These are phyloP conservation scores for Leptoteleia sp. DNA, from an alignment of 1,140 invertebrate species.

Conservation along the genomic window DNA sequence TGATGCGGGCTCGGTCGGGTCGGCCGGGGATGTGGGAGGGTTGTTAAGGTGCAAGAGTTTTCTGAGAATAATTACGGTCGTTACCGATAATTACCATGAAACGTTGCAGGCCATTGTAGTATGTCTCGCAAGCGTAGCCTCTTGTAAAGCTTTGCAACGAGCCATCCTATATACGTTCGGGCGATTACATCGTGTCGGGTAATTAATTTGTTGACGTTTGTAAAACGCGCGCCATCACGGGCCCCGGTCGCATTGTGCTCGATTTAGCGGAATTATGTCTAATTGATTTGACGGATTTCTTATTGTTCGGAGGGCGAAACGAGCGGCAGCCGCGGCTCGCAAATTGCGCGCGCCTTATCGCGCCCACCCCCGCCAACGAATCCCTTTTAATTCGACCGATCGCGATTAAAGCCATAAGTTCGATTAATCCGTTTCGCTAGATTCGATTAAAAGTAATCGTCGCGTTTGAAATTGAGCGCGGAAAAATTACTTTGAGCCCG, in stretches of 20 bases:
- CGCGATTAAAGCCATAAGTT: constrained; percentile 43
- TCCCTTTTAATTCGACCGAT: constrained; percentile 49
- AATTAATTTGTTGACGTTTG: constrained; percentile 68
- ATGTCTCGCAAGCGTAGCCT: constrained; percentile 67
- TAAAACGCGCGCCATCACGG: constrained; percentile 52
- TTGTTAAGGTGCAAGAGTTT: constrained; percentile 69
- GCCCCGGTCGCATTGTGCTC: constrained; percentile 30
- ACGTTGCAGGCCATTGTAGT: constrained; percentile 70
- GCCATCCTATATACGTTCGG: constrained; percentile 61
- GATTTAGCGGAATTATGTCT: constrained; percentile 50
- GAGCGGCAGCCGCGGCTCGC: too few relatives aligned
- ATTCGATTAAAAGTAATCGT: constrained; percentile 23
- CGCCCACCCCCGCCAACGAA: constrained; percentile 41
- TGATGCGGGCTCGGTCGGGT: constrained; percentile 60
- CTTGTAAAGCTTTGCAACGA: constrained; percentile 56
- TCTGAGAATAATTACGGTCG: constrained; percentile 77
- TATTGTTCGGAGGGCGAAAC: constrained; percentile 49
- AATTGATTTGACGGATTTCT: constrained; percentile 60
- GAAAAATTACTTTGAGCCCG: too few relatives aligned
- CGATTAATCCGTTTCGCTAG: constrained; percentile 27
- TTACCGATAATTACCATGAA: constrained; percentile 79
- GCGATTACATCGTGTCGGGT: constrained; percentile 64
- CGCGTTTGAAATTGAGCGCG: neutral
- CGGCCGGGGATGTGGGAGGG: constrained; percentile 64
- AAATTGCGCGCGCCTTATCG: too few relatives aligned